A percentile compares a stretch with the other conserved stretches of the same genome.
phyloP scores from a whole-genome alignment of 2,888 invertebrate genomes.

The Archaeoteleia sp. region DNA sequence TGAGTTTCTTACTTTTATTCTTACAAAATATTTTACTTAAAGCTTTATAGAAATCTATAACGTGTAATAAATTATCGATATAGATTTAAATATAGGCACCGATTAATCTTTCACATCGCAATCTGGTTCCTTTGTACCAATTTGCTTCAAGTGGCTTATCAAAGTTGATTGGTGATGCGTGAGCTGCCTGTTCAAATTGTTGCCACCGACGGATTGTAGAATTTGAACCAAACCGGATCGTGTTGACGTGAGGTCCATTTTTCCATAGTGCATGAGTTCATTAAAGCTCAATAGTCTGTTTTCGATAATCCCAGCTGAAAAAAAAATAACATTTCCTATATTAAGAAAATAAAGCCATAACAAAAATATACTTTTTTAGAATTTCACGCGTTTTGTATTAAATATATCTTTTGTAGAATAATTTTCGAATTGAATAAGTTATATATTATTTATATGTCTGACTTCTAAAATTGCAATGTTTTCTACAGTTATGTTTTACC shows the following conservation, averaged over 20 bases:
- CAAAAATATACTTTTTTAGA: too few species aligned
- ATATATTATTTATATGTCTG: too few species aligned
- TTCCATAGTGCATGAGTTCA: constrained; percentile 81
- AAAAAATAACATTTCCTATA: neutral
- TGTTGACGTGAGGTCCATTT: constrained; percentile 80
- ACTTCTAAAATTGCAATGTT: too few species aligned
- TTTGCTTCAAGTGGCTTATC: constrained; percentile 80
- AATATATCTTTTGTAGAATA: too few species aligned
- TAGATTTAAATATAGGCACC: constrained; percentile 63
- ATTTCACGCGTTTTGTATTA: too few species aligned
- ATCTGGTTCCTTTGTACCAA: constrained; percentile 62
- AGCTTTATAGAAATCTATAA: constrained; percentile 66
- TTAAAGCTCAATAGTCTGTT: constrained; percentile 80
- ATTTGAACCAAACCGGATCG: constrained; percentile 83
- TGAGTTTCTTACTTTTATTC: constrained; percentile 56
- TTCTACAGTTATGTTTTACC: too few species aligned
- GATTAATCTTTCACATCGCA: constrained; percentile 57
- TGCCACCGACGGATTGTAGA: constrained; percentile 81
- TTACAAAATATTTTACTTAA: constrained; percentile 64
- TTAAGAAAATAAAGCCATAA: too few species aligned
- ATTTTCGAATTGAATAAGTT: too few species aligned
- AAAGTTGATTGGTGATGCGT: constrained; percentile 82
- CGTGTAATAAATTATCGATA: constrained; percentile 67
- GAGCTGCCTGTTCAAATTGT: constrained; percentile 80
- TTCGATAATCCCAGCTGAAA: constrained; percentile 31